These are phyloP conservation scores for Triplophysa yarkandensis DNA, from an alignment of 2,797 vertebrate species.

Conservation along the genomic window DNA sequence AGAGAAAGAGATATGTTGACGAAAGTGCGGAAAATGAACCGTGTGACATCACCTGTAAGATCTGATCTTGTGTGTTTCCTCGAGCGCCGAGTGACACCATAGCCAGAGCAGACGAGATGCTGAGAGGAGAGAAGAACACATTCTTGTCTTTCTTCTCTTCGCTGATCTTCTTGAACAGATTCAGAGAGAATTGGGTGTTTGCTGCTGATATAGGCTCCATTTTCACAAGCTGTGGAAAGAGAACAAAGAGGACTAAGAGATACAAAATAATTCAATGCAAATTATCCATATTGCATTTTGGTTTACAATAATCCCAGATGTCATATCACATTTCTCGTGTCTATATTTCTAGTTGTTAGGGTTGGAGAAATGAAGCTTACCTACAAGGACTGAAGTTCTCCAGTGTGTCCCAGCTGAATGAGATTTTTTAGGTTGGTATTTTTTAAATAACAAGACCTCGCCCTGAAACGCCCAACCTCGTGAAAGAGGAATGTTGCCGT, in stretches of 20 bases:
- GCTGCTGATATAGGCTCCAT: slow-evolving; percentile 62
- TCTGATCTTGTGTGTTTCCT: slow-evolving; percentile 81
- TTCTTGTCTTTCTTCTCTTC: slow-evolving; percentile 66
- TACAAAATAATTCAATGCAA: too few species aligned
- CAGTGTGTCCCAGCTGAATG: not conserved
- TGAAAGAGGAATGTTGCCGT: not conserved
- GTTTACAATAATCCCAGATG: too few species aligned
- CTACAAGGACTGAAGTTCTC: too few species aligned
- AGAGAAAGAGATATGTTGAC: not conserved
- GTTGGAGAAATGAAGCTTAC: too few species aligned
- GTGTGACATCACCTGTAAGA: slow-evolving; percentile 76
- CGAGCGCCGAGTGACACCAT: slow-evolving; percentile 83
- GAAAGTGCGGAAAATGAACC: not conserved
- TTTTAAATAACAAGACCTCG: not conserved
- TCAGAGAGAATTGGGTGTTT: slow-evolving; percentile 75
- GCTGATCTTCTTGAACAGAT: slow-evolving; percentile 74
- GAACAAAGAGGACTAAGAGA: not conserved
- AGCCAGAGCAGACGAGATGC: slow-evolving; percentile 84
- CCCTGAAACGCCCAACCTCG: not conserved
- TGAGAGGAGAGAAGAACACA: slow-evolving; percentile 82
- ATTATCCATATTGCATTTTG: too few species aligned
- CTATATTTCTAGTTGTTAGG: too few species aligned
- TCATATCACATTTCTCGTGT: too few species aligned
- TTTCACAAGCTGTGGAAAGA: slow-evolving; percentile 12
- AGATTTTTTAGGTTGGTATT: not conserved